These are phyloP conservation scores for Arnoldichthys spilopterus DNA, from an alignment of 2,797 vertebrate genomes.

Conservation along the genomic window DNA sequence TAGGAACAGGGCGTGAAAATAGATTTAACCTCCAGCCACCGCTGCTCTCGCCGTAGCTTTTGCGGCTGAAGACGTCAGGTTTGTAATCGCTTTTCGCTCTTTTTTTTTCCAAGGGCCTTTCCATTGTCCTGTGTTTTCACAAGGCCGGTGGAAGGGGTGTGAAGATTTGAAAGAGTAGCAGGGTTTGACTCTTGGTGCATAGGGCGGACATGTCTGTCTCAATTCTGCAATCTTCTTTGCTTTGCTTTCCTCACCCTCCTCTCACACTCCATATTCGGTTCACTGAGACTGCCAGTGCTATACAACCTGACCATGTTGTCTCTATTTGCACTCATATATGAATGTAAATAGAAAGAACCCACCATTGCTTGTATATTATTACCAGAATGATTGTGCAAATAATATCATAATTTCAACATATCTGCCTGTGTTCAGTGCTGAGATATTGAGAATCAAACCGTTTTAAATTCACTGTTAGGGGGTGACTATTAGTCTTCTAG, in stretches of 20 bases:
- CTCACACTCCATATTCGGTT: constrained; percentile 25
- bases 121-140: constrained; percentile 45
- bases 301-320: constrained; percentile 7
- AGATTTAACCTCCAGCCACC: constrained; percentile 87
- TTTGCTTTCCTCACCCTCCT: constrained; percentile 30
- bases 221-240: constrained; percentile 23
- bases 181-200: constrained; percentile 20
- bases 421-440: too few relatives aligned
- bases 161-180: constrained; percentile 55
- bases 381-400: background rate
- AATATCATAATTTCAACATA: background rate
- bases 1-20: constrained; percentile 87
- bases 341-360: background rate
- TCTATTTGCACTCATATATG: background rate
- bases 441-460: too few relatives aligned
- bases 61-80: constrained; percentile 77
- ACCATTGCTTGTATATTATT: background rate
- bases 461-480: too few relatives aligned
- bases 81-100: constrained; percentile 79
- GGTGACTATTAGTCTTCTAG: too few relatives aligned
- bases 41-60: constrained; percentile 79
- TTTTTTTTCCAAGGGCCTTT: constrained; percentile 29
- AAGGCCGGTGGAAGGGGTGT: constrained; percentile 30
- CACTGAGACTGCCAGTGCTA: constrained; percentile 17
- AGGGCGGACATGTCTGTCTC: constrained; percentile 16